Evolutionary conservation across 2,113 vertebrate genomes (phyloP), one percentile per base, ranked within the genome.

Genomic region (Falco punctatus): DNA sequence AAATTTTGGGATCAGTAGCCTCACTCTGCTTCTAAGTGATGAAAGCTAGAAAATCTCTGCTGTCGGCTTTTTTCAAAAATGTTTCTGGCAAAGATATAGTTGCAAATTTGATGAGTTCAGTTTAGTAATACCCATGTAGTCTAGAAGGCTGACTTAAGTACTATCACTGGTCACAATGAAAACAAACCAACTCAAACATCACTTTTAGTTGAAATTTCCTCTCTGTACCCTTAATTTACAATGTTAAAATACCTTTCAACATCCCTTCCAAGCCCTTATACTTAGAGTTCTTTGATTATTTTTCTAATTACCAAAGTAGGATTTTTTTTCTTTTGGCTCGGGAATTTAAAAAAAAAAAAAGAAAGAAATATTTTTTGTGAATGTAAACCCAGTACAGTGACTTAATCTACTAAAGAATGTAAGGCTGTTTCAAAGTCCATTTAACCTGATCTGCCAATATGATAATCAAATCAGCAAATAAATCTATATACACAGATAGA

Each of bases 1-100:
- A 97, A 98, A 98, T 98, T 98, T 98, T 95, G 94, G 97, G 98
- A 98, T 98, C 98, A 98, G 98, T 98, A 98, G 97, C 70, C 83
- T 97, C 97, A 96, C 93, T 97, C 86, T 96, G 96, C 86, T 97
- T 88, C 95, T 96, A 96, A 97, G 98, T 98, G 98, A 98, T 97
- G 98, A 98, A 98, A 98, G 97, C 97, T 98, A 97, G 97, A 96
- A 98, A 97, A 97, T 98, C 95, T 98, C 97, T 98, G 97, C 92
- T 97, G 94, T 96, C 67, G 90, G 95, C 93, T 92, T 96, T 94
- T 96, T 95, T 85, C 55, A 92, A 33, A 97, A 97, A 88, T 95
- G 66, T 94, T 96, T 95, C 97, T 96, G 93, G 93, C 89, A 97
- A 98, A 96, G 88, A 91, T 90, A 75, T 89, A 86, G 72, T 96